Percentiles rank a stretch among this genome's conserved stretches.
These are phyloP conservation scores for Girardinus metallicus DNA, from an alignment of 2,797 vertebrate genomes.

Conservation along the genomic window DNA sequence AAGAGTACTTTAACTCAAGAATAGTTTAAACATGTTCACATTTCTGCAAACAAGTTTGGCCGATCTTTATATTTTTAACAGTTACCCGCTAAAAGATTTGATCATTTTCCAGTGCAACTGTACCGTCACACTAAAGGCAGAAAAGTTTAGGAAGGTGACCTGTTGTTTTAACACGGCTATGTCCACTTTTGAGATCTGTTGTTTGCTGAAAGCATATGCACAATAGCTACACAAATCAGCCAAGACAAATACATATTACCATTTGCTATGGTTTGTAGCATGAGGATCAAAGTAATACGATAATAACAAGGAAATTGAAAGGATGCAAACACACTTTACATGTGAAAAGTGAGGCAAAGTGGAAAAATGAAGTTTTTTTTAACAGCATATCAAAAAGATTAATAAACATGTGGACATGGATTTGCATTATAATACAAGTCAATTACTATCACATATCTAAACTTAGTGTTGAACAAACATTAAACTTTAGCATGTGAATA, in stretches of 20 bases:
- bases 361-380: not conserved
- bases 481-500: not conserved
- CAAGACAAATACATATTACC: not conserved
- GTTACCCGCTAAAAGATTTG: not conserved
- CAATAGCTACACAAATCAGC: not conserved
- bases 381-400: not conserved
- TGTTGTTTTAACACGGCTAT: not conserved
- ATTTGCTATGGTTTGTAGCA: not conserved
- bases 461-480: not conserved
- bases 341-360: conserved; percentile 8
- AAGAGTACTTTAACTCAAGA: not conserved
- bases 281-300: conserved; percentile 4
- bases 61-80: not conserved
- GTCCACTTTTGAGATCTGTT: not conserved
- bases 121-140: not conserved
- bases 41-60: not conserved
- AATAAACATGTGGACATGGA: not conserved
- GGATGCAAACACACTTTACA: conserved; percentile 1
- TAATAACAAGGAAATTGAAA: not conserved
- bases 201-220: not conserved
- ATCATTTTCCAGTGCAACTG: not conserved
- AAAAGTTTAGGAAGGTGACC: not conserved
- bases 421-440: not conserved
- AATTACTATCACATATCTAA: not conserved
- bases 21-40: not conserved